These are phyloP conservation scores for Lapara coniferarum DNA, from an alignment of 2,888 invertebrate species.

Conservation along the genomic window DNA sequence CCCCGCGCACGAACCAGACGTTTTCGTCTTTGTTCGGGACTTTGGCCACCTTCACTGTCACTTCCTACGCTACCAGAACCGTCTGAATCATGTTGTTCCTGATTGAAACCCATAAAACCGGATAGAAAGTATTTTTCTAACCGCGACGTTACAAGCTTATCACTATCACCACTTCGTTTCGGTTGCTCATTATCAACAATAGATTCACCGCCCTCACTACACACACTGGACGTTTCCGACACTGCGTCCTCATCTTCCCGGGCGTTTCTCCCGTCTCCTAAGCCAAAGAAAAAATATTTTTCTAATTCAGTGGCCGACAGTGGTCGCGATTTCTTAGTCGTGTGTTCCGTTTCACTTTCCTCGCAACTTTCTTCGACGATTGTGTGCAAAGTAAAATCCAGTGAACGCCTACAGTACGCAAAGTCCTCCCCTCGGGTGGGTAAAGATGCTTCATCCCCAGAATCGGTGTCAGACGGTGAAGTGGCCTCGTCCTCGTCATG, in stretches of 20 bases:
- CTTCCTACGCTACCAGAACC: slow-evolving; percentile 95
- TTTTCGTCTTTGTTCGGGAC: slow-evolving; percentile 93
- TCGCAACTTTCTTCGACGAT: slow-evolving; percentile 97
- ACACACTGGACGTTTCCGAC: slow-evolving; percentile 93
- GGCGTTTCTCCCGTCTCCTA: slow-evolving; percentile 87
- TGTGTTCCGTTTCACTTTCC: slow-evolving; percentile 93
- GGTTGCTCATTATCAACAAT: slow-evolving; percentile 84
- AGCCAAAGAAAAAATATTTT: slow-evolving; percentile 94
- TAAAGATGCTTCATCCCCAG: slow-evolving; percentile 87
- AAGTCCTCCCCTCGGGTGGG: slow-evolving; percentile 92
- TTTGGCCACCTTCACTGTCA: slow-evolving; percentile 94
- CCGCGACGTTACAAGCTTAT: slow-evolving; percentile 91
- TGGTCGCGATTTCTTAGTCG: slow-evolving; percentile 85
- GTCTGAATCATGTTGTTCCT: slow-evolving; percentile 90
- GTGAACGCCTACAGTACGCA: slow-evolving; percentile 90
- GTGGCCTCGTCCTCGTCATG: slow-evolving; percentile 90
- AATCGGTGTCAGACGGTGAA: slow-evolving; percentile 87
- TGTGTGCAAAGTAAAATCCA: slow-evolving; percentile 95
- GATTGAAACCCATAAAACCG: slow-evolving; percentile 92
- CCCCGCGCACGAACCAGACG: slow-evolving; percentile 91
- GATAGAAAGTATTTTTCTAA: slow-evolving; percentile 95
- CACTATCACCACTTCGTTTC: slow-evolving; percentile 85
- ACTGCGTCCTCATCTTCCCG: slow-evolving; percentile 85
- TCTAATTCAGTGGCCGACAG: slow-evolving; percentile 93
- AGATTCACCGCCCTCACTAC: slow-evolving; percentile 92